phyloP scores from a whole-genome alignment of 2,888 invertebrate species.

The Lacanobia wlatinum region DNA sequence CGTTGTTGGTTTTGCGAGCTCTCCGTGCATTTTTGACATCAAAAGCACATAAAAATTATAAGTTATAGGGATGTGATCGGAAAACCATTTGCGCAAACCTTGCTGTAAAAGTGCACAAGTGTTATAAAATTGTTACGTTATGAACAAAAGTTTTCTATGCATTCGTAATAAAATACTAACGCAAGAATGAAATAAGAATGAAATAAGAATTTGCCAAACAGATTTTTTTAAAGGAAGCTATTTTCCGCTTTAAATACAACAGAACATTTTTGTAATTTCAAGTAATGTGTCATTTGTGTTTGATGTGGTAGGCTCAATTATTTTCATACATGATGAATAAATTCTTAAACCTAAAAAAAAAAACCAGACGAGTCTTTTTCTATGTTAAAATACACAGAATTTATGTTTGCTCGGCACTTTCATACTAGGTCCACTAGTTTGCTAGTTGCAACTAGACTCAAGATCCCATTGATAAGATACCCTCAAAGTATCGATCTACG shows the following conservation, averaged over 20 bases:
- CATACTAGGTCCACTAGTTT: not conserved
- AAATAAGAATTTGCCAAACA: not conserved
- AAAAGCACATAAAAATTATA: constrained; percentile 47
- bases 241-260: not conserved
- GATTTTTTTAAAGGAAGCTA: not conserved
- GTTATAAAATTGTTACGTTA: constrained; percentile 21
- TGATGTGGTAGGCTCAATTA: not conserved
- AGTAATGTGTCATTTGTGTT: not conserved
- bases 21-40: constrained; percentile 13
- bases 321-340: not conserved
- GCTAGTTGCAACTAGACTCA: too few relatives aligned
- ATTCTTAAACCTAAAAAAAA: not conserved
- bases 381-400: not conserved
- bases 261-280: too few relatives aligned
- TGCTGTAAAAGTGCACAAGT: constrained; percentile 23
- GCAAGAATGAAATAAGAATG: too few relatives aligned
- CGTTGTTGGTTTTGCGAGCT: constrained; percentile 12
- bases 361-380: not conserved
- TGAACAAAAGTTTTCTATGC: constrained; percentile 19
- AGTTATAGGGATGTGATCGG: constrained; percentile 40
- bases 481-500: not conserved
- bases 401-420: not conserved
- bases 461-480: not conserved
- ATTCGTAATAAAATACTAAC: not conserved
- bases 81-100: constrained; percentile 38